These are phyloP conservation scores for Campopleginae sp. DNA, from an alignment of 2,888 invertebrate genomes.

Conservation along the genomic window DNA sequence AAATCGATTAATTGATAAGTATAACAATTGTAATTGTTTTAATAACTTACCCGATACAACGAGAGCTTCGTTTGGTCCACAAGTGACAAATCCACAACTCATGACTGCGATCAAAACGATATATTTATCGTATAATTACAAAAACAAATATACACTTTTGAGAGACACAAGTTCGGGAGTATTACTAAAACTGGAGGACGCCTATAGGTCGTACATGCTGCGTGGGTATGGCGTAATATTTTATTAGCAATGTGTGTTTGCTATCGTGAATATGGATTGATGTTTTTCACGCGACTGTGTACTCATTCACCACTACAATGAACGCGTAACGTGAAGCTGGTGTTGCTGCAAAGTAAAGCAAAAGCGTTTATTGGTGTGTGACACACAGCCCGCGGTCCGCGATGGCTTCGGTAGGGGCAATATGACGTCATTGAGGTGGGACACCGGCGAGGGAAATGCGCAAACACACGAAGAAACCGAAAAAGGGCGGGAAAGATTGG, in stretches of 20 bases:
- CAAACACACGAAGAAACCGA: background rate
- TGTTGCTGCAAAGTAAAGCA: no score
- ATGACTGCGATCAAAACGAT: constrained; percentile 81
- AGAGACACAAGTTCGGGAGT: constrained; percentile 27
- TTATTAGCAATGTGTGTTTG: background rate
- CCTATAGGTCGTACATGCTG: constrained; percentile 19
- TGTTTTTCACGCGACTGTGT: background rate
- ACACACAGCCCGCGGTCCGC: background rate
- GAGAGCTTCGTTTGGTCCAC: constrained; percentile 97
- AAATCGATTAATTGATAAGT: background rate
- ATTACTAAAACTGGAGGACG: background rate
- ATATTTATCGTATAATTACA: background rate
- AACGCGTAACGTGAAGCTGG: background rate
- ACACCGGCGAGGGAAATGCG: background rate
- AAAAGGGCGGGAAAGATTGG: background rate
- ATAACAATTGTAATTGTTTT: no score
- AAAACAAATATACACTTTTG: constrained; percentile 22
- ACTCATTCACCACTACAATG: constrained; percentile 9
- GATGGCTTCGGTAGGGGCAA: background rate
- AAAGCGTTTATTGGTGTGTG: background rate
- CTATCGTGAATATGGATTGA: constrained; percentile 18
- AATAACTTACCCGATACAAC: constrained; percentile 93
- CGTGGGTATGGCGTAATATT: background rate
- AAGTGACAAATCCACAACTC: constrained; percentile 96
- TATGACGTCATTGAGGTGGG: constrained; percentile 11